Evolutionary conservation across 2,113 vertebrate species (phyloP), one percentile per base, ranked within the genome.

Genomic region (Noturus placidus): DNA sequence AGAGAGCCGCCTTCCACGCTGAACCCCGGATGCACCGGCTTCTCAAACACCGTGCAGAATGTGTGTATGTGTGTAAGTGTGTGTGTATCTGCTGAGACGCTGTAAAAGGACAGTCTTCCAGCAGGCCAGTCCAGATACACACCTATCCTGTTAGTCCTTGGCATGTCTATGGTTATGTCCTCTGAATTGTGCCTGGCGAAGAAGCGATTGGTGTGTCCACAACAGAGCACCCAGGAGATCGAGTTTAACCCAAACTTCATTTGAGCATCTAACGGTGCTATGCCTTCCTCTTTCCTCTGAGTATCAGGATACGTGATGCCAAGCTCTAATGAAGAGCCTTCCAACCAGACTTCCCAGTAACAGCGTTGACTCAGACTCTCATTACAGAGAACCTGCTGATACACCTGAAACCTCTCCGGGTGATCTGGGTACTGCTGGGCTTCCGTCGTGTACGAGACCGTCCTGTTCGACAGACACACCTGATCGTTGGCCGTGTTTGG

Each of bases 81-180:
- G 65, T 54, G 30, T 50, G 80, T 22, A 19, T 87, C 83, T 70
- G 83, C 30, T 50, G 42, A 88, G 78, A 88, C 10, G 0, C 5
- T 33, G 52, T 89, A 89, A 56, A 90, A 91, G 52, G 91, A 90
- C 63, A 89, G 57, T 22, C 13, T 30, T 1, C 88, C 89, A 25
- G 84, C 88, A 1, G n/a, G 80, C 35, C 79, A 86, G 83, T 91
- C 90, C 65, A 91, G 79, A 89, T 74, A 91, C 72, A 91, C 89
- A 52, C 90, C 90, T 4, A 83, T 72, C 80, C 83, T 86, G n/a
- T 11, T 33, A 13, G 79, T 52, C 1, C 2, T 0, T 46, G 30
- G 56, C 50, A 6, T 17, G 13, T 27, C 14, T 70, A 90, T 76
- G 0, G 2, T 3, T 20, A 15, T 82, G 30, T 77, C 17, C 27